Conservation (phyloP, 2,888 invertebrate genomes). For the Eutolmus rufibarbis region DNA sequence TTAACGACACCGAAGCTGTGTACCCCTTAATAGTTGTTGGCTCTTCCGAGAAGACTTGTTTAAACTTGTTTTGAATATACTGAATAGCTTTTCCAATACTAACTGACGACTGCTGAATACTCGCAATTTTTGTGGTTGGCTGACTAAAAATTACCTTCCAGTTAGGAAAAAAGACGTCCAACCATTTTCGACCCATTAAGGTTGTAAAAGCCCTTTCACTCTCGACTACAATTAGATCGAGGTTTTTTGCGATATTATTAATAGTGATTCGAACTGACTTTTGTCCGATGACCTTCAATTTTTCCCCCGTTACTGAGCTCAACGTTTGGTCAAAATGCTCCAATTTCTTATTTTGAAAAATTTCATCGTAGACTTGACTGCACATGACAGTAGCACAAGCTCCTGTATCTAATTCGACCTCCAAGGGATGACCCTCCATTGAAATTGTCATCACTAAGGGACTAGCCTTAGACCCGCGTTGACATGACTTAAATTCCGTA, state of each 20-base stretch:
- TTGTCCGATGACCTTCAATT: too few species aligned
- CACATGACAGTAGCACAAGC: conserved; percentile 33
- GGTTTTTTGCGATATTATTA: too few species aligned
- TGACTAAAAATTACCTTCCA: not conserved
- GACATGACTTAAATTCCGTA: too few species aligned
- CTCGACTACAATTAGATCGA: too few species aligned
- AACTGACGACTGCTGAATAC: too few species aligned
- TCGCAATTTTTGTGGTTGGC: too few species aligned
- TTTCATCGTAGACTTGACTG: not conserved
- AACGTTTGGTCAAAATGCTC: too few species aligned
- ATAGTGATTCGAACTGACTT: too few species aligned
- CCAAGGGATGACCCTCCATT: conserved; percentile 9
- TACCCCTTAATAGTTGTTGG: not conserved
- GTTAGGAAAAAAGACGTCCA: not conserved
- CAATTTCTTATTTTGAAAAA: not conserved
- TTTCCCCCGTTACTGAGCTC: too few species aligned
- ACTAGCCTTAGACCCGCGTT: too few species aligned
- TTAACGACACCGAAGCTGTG: conserved; percentile 1
- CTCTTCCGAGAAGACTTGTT: not conserved
- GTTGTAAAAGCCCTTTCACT: not conserved
- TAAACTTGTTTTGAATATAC: not conserved
- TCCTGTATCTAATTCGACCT: conserved; percentile 39
- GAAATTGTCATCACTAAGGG: too few species aligned
- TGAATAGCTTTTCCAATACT: not conserved
- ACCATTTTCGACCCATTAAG: not conserved